Conservation (phyloP, 2,113 vertebrate genomes). For the Felis chaus region DNA sequence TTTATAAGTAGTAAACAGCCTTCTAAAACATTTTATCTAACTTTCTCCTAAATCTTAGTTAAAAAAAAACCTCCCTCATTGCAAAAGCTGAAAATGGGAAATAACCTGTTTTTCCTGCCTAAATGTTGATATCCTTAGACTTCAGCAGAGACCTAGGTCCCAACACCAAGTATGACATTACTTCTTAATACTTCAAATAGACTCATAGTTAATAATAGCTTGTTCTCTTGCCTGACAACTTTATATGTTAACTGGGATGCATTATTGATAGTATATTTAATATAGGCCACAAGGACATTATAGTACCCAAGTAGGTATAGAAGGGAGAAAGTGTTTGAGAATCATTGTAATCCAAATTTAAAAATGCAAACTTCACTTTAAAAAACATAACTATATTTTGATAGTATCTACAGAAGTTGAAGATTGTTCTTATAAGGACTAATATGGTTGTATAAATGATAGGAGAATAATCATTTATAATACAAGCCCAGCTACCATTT, state of each 20-base stretch:
- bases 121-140: not conserved
- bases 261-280: not conserved
- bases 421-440: not conserved
- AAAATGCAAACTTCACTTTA: not conserved
- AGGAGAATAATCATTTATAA: not conserved
- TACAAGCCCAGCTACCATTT: not conserved
- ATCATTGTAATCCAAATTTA: not conserved
- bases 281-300: not conserved
- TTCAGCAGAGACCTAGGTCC: not conserved
- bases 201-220: not conserved
- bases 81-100: not conserved
- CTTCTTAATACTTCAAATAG: not conserved
- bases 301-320: not conserved
- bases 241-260: not conserved
- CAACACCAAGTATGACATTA: not conserved
- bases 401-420: not conserved
- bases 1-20: not conserved
- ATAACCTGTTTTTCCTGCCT: not conserved
- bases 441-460: not conserved
- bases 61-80: not conserved
- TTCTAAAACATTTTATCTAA: not conserved
- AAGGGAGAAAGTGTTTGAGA: not conserved
- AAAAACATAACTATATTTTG: not conserved
- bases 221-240: not conserved
- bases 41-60: not conserved